phyloP scores from a whole-genome alignment of 2,113 vertebrate species.

The Mirounga angustirostris region DNA sequence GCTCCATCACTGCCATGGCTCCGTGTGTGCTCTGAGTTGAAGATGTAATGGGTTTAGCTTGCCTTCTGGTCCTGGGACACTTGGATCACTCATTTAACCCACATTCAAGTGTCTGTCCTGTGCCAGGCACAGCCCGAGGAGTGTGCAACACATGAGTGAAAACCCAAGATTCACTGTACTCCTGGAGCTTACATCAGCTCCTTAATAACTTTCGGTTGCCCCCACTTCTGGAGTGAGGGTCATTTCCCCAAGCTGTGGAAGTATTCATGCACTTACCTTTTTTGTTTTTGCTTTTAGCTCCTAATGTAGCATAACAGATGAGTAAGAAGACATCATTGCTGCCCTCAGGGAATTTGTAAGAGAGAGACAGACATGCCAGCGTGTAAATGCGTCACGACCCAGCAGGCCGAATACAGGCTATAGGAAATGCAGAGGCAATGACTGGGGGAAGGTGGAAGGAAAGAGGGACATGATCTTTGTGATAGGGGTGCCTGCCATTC shows the following conservation, averaged over 20 bases:
- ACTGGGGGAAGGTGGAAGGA: not conserved
- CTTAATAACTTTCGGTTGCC: not conserved
- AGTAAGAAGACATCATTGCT: not conserved
- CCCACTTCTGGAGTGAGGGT: not conserved
- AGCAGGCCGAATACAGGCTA: not conserved
- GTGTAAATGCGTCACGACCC: not conserved
- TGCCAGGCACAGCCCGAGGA: not conserved
- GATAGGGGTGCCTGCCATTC: too few species aligned
- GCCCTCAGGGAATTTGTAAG: not conserved
- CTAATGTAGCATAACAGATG: not conserved
- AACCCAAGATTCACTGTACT: not conserved
- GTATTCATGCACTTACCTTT: not conserved
- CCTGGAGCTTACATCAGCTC: not conserved
- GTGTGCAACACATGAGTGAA: not conserved
- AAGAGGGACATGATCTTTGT: not conserved
- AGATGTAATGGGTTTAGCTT: not conserved
- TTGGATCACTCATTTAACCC: not conserved
- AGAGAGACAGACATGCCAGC: not conserved
- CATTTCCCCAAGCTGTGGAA: not conserved
- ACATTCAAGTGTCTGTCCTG: not conserved
- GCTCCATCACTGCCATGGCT: not conserved
- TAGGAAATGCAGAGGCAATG: fast-evolving
- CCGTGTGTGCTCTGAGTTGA: not conserved
- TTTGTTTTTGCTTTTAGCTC: not conserved
- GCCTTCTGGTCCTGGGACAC: not conserved